Evolutionary conservation across 2,113 vertebrate species (phyloP).

Genomic region (Trinectes maculatus): DNA sequence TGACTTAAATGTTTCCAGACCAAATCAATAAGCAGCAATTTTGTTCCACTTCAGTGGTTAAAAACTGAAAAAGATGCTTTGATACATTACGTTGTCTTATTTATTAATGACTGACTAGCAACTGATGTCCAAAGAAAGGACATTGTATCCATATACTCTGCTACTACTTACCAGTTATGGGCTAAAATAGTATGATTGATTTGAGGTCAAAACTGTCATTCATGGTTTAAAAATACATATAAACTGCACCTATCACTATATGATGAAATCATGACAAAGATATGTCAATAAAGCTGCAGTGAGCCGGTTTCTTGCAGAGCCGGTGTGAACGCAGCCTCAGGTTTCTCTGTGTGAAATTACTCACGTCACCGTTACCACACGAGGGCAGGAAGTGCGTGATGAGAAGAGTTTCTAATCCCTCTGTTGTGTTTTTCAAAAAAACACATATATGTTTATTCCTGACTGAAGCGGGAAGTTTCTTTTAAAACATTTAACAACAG

Average conservation of each 20-base stretch:
- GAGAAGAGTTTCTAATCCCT: conserved; percentile 51
- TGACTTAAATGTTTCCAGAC: no score
- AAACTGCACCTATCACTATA: neutral
- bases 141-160: no score
- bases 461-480: conserved; percentile 78
- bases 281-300: neutral
- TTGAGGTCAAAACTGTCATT: no score
- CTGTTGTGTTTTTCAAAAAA: conserved; percentile 39
- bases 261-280: neutral
- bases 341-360: conserved; percentile 38
- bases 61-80: no score
- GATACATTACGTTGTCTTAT: no score
- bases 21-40: no score
- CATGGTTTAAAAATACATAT: no score
- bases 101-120: no score
- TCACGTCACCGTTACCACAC: conserved; percentile 50
- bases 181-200: no score
- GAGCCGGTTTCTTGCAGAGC: neutral
- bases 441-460: conserved; percentile 75
- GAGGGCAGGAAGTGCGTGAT: conserved; percentile 67
- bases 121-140: no score
- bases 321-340: neutral
- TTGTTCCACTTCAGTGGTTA: no score
- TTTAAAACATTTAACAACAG: conserved; percentile 37
- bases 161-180: no score